These are phyloP conservation scores for Patagioenas fasciata DNA, from an alignment of 2,113 vertebrate genomes.

Conservation along the genomic window DNA sequence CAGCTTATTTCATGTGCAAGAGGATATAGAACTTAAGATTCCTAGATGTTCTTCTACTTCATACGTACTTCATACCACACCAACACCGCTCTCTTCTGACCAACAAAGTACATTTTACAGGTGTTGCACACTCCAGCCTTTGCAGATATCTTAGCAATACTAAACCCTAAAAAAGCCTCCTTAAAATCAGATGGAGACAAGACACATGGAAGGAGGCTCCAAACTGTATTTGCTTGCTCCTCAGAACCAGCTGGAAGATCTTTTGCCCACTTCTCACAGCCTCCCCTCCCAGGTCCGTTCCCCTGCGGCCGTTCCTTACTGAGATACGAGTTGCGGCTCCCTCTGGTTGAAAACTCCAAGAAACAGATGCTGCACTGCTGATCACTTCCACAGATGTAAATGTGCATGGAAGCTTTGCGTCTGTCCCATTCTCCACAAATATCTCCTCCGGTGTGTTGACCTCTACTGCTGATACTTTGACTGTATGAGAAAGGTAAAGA, in stretches of 20 bases:
- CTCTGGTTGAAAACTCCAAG: conserved; percentile 85
- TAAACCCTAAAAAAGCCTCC: background rate
- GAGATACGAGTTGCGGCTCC: conserved; percentile 66
- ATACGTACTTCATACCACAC: background rate
- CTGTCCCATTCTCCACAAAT: conserved; percentile 88
- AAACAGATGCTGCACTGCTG: conserved; percentile 75
- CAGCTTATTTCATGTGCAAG: background rate
- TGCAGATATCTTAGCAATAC: background rate
- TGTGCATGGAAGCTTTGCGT: conserved; percentile 82
- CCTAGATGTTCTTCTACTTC: background rate
- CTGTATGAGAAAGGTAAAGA: conserved; percentile 17
- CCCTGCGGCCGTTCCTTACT: conserved; percentile 67
- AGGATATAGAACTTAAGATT: background rate
- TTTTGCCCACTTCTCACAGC: background rate
- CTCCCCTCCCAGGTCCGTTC: background rate
- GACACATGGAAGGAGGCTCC: background rate
- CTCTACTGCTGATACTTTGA: conserved; percentile 76
- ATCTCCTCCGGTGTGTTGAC: conserved; percentile 81
- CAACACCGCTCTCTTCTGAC: background rate
- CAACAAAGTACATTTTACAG: background rate
- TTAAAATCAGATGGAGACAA: background rate
- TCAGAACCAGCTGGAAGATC: background rate
- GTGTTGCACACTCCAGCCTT: background rate
- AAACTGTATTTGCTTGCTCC: background rate
- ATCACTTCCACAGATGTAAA: conserved; percentile 85